Percentiles rank a stretch among this genome's conserved stretches.
These are phyloP conservation scores for Apodemia duryi DNA, from an alignment of 2,888 invertebrate genomes.

Conservation along the genomic window DNA sequence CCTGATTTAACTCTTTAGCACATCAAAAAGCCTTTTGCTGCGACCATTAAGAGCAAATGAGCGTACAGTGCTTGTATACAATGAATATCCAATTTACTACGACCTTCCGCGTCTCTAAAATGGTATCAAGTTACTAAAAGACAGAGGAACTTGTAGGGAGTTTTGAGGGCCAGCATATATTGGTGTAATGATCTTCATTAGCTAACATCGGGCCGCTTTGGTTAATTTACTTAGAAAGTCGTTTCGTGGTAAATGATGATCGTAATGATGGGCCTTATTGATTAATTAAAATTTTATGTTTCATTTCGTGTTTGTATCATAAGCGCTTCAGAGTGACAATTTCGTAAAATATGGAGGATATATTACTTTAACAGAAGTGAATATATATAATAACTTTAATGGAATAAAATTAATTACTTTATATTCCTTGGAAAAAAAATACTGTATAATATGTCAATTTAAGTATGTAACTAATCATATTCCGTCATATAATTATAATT, in stretches of 20 bases:
- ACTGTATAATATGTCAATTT: too few species aligned
- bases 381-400: too few species aligned
- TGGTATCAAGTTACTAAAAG: background rate
- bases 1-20: constrained; percentile 7
- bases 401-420: too few species aligned
- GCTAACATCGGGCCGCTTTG: constrained; percentile 8
- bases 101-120: background rate
- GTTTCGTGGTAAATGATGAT: constrained; percentile 3
- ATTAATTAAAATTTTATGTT: background rate
- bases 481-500: too few species aligned
- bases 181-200: constrained; percentile 13
- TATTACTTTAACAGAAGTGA: too few species aligned
- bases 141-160: background rate
- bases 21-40: constrained; percentile 9
- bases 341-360: too few species aligned
- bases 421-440: too few species aligned
- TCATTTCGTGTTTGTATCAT: background rate
- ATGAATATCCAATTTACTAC: constrained; percentile 1
- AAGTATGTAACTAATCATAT: too few species aligned
- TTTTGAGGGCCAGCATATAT: background rate
- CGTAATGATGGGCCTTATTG: background rate
- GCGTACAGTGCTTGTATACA: constrained; percentile 10
- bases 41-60: constrained; percentile 6
- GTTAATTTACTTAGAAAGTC: constrained; percentile 7
- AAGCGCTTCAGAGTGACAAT: too few species aligned